These are phyloP conservation scores for Alosa alosa DNA, from an alignment of 2,113 vertebrate species.

Conservation along the genomic window DNA sequence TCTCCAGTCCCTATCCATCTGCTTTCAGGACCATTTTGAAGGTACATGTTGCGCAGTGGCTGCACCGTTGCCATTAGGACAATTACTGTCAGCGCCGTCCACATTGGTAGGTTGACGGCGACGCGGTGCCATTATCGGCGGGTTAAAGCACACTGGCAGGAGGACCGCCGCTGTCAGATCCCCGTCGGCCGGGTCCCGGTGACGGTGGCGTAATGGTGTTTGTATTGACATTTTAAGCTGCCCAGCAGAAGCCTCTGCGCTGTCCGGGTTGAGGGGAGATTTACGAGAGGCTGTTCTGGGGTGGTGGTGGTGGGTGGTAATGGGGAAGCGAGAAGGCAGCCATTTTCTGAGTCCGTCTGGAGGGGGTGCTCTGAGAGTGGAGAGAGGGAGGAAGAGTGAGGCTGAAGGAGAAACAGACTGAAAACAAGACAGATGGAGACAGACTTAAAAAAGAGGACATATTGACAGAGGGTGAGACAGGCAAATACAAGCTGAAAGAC, in stretches of 20 bases:
- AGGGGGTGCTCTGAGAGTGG: neutral
- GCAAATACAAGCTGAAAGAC: neutral
- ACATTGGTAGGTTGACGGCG: neutral
- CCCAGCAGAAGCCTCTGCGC: slow-evolving; percentile 13
- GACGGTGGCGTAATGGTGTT: slow-evolving; percentile 28
- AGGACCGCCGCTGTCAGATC: neutral
- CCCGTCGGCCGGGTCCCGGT: neutral
- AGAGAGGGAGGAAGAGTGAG: neutral
- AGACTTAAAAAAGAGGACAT: neutral
- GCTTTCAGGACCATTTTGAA: neutral
- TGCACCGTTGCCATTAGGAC: neutral
- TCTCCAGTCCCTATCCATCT: neutral
- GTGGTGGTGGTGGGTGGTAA: neutral
- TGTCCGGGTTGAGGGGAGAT: slow-evolving; percentile 15
- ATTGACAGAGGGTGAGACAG: neutral
- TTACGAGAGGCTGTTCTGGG: slow-evolving; percentile 11
- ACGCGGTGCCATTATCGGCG: neutral
- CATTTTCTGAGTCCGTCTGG: neutral
- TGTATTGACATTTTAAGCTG: slow-evolving; percentile 26
- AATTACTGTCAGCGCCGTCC: neutral
- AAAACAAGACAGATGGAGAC: neutral
- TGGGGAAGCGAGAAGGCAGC: neutral
- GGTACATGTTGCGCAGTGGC: neutral
- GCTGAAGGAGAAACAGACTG: neutral
- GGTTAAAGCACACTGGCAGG: neutral